phyloP scores from a whole-genome alignment of 2,113 vertebrate species.

The Mugil cephalus region DNA sequence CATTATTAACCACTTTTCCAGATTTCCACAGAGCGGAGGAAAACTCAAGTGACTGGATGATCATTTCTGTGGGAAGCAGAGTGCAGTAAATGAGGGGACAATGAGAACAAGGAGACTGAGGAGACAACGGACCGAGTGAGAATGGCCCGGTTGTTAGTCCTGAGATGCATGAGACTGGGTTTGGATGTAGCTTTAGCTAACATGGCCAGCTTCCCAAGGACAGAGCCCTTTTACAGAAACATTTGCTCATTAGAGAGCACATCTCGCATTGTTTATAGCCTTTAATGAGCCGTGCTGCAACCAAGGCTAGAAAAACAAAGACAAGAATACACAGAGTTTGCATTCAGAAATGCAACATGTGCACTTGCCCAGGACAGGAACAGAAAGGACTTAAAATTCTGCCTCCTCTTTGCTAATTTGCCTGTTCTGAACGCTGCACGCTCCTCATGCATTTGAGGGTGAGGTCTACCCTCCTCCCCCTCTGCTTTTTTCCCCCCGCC shows the following conservation, averaged over 20 bases:
- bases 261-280: conserved; percentile 79
- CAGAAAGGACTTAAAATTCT: conserved; percentile 21
- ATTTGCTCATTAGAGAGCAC: conserved; percentile 81
- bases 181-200: conserved; percentile 58
- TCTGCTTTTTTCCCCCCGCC: conserved; percentile 1
- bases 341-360: conserved; percentile 54
- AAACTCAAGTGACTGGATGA: background rate
- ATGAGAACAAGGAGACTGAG: conserved; percentile 44
- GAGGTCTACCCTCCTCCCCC: background rate
- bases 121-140: conserved; percentile 56
- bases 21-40: conserved; percentile 44
- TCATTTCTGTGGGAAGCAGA: conserved; percentile 66
- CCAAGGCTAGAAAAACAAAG: conserved; percentile 65
- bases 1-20: conserved; percentile 67
- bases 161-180: conserved; percentile 50
- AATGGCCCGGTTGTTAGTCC: conserved; percentile 71
- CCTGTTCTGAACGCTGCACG: conserved; percentile 34
- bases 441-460: conserved; percentile 39
- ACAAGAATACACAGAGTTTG: conserved; percentile 42
- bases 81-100: conserved; percentile 58
- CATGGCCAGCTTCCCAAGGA: conserved; percentile 79
- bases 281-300: conserved; percentile 81
- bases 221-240: conserved; percentile 72
- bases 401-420: conserved; percentile 16
- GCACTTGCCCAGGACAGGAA: conserved; percentile 26